phyloP scores from a whole-genome alignment of 2,888 invertebrate species.

The Panzeria rudis region DNA sequence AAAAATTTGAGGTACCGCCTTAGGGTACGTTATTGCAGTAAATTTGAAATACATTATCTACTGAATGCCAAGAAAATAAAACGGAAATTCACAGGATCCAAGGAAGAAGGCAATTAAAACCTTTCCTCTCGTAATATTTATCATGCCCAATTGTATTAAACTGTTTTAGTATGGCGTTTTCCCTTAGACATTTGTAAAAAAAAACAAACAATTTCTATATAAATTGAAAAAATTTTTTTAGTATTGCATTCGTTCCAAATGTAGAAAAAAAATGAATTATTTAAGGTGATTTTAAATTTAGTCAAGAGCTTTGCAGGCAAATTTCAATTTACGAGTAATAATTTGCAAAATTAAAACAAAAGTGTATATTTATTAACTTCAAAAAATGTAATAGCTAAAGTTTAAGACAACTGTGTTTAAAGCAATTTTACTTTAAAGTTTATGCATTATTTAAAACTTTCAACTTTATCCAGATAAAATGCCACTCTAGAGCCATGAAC shows the following conservation, averaged over 20 bases:
- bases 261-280: not conserved
- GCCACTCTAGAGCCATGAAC: not conserved
- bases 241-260: not conserved
- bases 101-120: too few relatives aligned
- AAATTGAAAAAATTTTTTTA: not conserved
- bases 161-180: not conserved
- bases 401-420: not conserved
- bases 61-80: too few relatives aligned
- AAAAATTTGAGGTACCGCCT: too few relatives aligned
- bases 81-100: too few relatives aligned
- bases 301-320: not conserved
- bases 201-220: not conserved
- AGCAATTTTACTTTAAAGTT: not conserved
- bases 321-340: not conserved
- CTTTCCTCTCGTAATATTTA: not conserved
- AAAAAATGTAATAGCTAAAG: not conserved
- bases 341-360: not conserved
- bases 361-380: too few relatives aligned
- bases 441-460: not conserved
- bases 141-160: not conserved
- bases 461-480: not conserved
- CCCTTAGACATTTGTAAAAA: not conserved
- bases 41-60: too few relatives aligned
- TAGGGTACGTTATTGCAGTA: too few relatives aligned
- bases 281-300: slow-evolving; percentile 11